A percentile compares a stretch with the other conserved stretches of the same genome.
Evolutionary conservation across 2,113 vertebrate genomes (phyloP).

Genomic region (Aphyosemion australe): DNA sequence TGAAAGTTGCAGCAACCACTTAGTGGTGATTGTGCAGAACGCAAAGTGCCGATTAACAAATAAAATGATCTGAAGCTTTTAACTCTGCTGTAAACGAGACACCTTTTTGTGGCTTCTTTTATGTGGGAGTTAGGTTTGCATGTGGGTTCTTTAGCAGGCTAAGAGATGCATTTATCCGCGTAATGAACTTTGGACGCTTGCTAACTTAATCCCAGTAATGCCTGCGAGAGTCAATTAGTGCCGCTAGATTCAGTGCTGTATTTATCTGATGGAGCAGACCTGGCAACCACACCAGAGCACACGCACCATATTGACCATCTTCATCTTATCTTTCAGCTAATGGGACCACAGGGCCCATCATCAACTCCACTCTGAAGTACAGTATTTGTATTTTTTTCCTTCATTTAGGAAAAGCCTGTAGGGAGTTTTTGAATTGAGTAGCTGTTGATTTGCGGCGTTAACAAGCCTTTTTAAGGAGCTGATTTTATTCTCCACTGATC

Average conservation of each 20-base stretch:
- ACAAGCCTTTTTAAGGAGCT: constrained; percentile 63
- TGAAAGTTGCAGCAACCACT: too few species aligned
- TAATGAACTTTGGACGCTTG: constrained; percentile 80
- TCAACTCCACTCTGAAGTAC: constrained; percentile 58
- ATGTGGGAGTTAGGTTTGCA: constrained; percentile 64
- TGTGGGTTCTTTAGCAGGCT: constrained; percentile 67
- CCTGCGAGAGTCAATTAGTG: constrained; percentile 81
- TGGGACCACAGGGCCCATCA: constrained; percentile 70
- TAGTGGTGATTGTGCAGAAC: constrained; percentile 9
- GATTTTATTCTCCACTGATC: constrained; percentile 39
- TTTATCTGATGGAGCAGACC: constrained; percentile 70
- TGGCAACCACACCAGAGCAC: constrained; percentile 50
- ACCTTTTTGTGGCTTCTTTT: constrained; percentile 27
- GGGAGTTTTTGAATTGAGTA: constrained; percentile 70
- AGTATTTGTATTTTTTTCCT: constrained; percentile 12
- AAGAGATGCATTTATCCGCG: constrained; percentile 77
- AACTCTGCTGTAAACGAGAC: constrained; percentile 11
- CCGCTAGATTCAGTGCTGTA: constrained; percentile 72
- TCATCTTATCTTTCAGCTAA: constrained; percentile 71
- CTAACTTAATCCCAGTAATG: constrained; percentile 81
- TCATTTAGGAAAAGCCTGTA: constrained; percentile 35
- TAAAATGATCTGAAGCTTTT: constrained; percentile 22
- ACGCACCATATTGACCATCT: constrained; percentile 62
- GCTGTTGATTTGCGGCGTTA: constrained; percentile 69
- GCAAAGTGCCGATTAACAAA: constrained; percentile 25